Evolutionary conservation across 2,797 vertebrate genomes (phyloP).

Genomic region (Zalophus californianus): DNA sequence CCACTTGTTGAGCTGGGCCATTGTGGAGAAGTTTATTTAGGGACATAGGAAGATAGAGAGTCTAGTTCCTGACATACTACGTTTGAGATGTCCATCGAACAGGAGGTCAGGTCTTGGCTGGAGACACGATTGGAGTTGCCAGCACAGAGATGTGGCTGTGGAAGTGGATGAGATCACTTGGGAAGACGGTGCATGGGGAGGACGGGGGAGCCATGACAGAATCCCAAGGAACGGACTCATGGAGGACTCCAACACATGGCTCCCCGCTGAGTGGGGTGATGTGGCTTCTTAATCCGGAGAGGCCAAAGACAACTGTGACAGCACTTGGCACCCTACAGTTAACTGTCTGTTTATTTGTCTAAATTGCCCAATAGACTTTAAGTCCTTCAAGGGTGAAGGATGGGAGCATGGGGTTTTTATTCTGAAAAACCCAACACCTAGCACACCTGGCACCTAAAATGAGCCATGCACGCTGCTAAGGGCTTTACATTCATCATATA

Average conservation of each 20-base stretch:
- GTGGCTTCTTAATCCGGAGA: not conserved
- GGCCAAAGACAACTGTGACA: not conserved
- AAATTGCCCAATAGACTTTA: not conserved
- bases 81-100: not conserved
- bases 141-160: not conserved
- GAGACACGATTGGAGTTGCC: not conserved
- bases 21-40: not conserved
- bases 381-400: not conserved
- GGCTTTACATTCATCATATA: not conserved
- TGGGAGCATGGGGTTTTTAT: not conserved
- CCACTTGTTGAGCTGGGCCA: not conserved
- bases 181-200: not conserved
- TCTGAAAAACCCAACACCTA: not conserved
- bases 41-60: not conserved
- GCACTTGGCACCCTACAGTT: not conserved
- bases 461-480: not conserved
- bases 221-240: fast-evolving
- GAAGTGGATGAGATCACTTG: not conserved
- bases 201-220: not conserved
- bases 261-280: too few relatives aligned
- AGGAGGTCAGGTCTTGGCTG: not conserved
- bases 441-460: not conserved
- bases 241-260: not conserved
- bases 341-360: not conserved
- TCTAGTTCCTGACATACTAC: not conserved